Percentiles rank a stretch among this genome's conserved stretches.
Evolutionary conservation across 2,797 vertebrate genomes (phyloP).

Genomic region (Margarornis squamiger): DNA sequence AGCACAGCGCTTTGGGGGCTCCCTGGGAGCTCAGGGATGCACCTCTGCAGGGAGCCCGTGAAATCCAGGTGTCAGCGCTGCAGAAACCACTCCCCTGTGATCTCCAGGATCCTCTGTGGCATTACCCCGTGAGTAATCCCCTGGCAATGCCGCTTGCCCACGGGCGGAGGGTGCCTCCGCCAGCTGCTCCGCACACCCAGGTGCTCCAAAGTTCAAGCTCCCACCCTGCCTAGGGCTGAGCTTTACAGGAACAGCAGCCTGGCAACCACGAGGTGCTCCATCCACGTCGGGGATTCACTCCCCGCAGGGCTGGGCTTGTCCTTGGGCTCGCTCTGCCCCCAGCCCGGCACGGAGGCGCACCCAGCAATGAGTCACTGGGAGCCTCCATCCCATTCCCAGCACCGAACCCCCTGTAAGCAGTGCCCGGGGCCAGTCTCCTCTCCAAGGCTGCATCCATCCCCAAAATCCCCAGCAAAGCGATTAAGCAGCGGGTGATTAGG

Average conservation of each 20-base stretch:
- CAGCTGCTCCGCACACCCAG: neutral
- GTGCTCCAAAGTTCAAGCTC: constrained; percentile 30
- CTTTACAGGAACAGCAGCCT: neutral
- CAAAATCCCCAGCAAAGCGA: neutral
- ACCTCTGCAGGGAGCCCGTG: neutral
- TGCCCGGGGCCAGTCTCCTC: fast-evolving
- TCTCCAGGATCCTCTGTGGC: neutral
- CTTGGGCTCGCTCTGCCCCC: neutral
- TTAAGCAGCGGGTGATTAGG: neutral
- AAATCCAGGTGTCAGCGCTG: neutral
- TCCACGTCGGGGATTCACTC: fast-evolving
- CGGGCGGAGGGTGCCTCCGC: neutral
- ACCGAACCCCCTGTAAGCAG: fast-evolving
- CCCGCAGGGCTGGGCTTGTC: neutral
- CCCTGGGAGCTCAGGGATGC: neutral
- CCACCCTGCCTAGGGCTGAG: neutral
- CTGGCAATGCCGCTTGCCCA: neutral
- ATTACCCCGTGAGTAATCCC: neutral
- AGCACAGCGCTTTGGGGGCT: neutral
- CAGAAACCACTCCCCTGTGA: neutral
- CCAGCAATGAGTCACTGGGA: neutral
- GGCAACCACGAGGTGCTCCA: neutral
- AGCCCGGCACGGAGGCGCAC: fast-evolving
- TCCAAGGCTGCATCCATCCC: neutral
- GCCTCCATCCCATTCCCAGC: neutral